Base-by-base conservation (phyloP, 2,797 vertebrate species). In the Diplodus sargus region DNA sequence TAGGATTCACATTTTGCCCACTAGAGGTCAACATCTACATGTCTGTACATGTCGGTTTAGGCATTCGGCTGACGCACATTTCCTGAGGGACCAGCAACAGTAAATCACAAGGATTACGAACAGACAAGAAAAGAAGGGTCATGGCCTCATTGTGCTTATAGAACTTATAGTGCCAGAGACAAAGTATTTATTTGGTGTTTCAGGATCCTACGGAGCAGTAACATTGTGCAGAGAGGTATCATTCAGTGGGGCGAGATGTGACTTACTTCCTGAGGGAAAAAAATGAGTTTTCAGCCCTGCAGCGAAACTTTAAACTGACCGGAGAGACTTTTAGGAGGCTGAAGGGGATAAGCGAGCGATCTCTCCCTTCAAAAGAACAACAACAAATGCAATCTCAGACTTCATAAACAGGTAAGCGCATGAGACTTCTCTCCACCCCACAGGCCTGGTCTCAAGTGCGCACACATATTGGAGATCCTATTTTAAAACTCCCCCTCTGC, bases 21-120 rank as follows among this genome's bases (percentile, higher is more conserved):
- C 90, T 77, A 91, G 91, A 83, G 85, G 90, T 79, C 90, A 63
- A 34, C 68, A 28, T 88, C 60, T 69, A 28, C 76, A 57, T 61
- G 59, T 51, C 49, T 43, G 39, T 52, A 14, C 69, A 9, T 16
- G 57, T 65, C 47, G 11, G 49, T 51, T 47, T 10, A 54, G 15
- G 5, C 25, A 2, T 48, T 59, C 49, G 15, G 43, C 51, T 64
- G 62, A 57, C 3, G 8, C 54, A 47, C 47, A 34, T 60, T 52
- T 65, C 39, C 63, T 11, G 15, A 51, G 47, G 39, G 39, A 56
- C 74, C 30, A 47, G 30, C 45, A 71, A 4, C 54, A 57, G 22
- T 34, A 18, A 58, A 58, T 43, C 76, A 77, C 25, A 18, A 56
- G 49, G 72, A 74, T 73, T 60, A 59, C 5, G 58, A 65, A 49